Percentiles rank a stretch among this genome's conserved stretches.
phyloP scores from a whole-genome alignment of 2,797 vertebrate species.

The Tragelaphus oryx region DNA sequence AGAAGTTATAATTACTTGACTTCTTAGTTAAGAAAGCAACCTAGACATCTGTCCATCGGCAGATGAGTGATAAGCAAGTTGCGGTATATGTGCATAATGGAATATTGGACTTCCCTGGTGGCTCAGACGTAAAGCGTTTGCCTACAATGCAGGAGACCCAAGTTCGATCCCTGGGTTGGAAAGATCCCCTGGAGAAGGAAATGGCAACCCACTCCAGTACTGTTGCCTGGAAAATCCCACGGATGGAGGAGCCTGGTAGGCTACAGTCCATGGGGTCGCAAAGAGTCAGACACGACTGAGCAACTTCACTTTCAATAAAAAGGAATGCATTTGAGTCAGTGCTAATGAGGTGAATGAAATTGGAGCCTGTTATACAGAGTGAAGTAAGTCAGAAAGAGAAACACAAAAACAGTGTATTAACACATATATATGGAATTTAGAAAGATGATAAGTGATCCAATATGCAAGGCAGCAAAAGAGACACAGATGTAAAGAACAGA shows the following conservation, averaged over 20 bases:
- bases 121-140: background rate
- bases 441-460: background rate
- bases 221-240: background rate
- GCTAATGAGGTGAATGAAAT: background rate
- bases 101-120: background rate
- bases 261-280: background rate
- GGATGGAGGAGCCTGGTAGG: background rate
- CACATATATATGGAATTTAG: background rate
- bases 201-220: background rate
- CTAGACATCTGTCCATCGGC: background rate
- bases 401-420: background rate
- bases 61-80: background rate
- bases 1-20: background rate
- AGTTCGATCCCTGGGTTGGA: accelerated
- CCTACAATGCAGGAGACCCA: accelerated
- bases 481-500: background rate
- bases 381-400: background rate
- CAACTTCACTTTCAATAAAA: background rate
- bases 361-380: background rate
- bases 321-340: background rate
- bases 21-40: background rate
- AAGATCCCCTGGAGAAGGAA: background rate
- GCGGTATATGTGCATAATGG: background rate
- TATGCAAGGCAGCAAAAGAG: background rate
- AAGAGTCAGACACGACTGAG: background rate